Conservation (phyloP, 2,113 vertebrate species). For the Speoplatyrhinus poulsoni region DNA sequence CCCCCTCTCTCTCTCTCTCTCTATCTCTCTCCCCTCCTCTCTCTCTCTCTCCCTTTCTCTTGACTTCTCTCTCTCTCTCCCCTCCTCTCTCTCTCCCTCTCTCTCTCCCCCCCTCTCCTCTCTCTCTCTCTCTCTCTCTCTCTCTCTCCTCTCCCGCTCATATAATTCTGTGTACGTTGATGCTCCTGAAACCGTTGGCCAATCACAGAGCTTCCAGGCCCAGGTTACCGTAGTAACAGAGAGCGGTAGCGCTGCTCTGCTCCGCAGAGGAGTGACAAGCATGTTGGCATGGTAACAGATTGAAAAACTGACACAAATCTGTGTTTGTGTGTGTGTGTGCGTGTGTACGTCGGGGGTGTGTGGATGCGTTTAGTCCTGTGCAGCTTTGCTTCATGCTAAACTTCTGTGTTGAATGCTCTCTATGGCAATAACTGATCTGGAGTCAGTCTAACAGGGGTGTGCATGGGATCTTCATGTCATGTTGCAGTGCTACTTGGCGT, state of each 20-base stretch:
- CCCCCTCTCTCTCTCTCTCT: neutral
- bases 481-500: too few relatives aligned
- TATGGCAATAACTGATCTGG: too few relatives aligned
- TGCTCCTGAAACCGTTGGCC: slow-evolving; percentile 48
- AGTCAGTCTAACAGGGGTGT: too few relatives aligned
- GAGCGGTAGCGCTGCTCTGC: slow-evolving; percentile 50
- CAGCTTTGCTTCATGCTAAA: neutral
- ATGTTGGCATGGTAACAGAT: slow-evolving; percentile 57
- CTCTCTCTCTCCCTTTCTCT: slow-evolving; percentile 3
- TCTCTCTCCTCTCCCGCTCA: slow-evolving; percentile 21
- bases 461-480: too few relatives aligned
- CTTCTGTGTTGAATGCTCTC: neutral
- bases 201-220: slow-evolving; percentile 49
- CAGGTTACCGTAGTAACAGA: slow-evolving; percentile 75
- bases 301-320: slow-evolving; percentile 35
- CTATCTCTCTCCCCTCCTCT: too few relatives aligned
- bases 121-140: slow-evolving; percentile 18
- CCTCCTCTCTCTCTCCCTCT: slow-evolving; percentile 7
- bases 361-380: slow-evolving; percentile 12
- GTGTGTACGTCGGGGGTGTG: neutral
- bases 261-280: slow-evolving; percentile 50
- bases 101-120: slow-evolving; percentile 8
- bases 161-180: slow-evolving; percentile 46
- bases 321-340: too few relatives aligned
- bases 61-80: neutral